Base-by-base conservation (phyloP, 92 coral and sea anemone genomes). In the Chrysogorgia sp. region DNA sequence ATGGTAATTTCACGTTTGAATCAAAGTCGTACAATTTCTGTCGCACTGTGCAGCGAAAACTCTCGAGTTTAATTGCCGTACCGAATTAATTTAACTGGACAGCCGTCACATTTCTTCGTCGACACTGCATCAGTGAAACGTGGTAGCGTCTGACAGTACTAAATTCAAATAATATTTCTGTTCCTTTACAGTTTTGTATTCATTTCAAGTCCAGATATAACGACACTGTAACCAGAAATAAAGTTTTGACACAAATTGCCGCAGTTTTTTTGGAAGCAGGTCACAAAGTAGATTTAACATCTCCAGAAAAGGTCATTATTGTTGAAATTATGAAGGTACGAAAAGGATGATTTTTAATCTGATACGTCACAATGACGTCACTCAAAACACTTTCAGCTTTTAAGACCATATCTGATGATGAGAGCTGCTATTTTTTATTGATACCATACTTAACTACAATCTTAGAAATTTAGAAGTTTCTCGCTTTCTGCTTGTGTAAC, bases 271-370 rank as follows among this genome's bases (percentile, higher is more conserved):
- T 83, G 74, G 52, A 77, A 34, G 67, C 88, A 32, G 99, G 93
- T 2, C 99, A 96, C 67, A 81, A 62, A 19, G 99, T 96, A n/a
- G 85, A 91, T 85, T 86, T 96, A 45, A 87, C 34, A 20, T 78
- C 81, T 26, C 99, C 99, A 12, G 96, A 89, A 63, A 82, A 83
- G 50, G 83, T 96, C 21, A 77, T 96, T n/a, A 82, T 96, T 86
- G 96, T 96, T 63, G 99, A 91, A 76, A 81, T 96, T 15, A 86
- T 96, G 75, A 89, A 83, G 97, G 99, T 93, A 32, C 34, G 34
- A 40, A 8, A 24, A 0, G 20, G 28, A 22, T 13, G 34, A 31
- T 8, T 33, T 66, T 28, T n/a, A n/a, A n/a, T n/a, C n/a, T n/a
- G n/a, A n/a, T n/a, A n/a, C n/a, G n/a, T n/a, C n/a, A n/a, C n/a